Evolutionary conservation across 2,888 invertebrate genomes (phyloP).

Genomic region (Rhingia campestris): DNA sequence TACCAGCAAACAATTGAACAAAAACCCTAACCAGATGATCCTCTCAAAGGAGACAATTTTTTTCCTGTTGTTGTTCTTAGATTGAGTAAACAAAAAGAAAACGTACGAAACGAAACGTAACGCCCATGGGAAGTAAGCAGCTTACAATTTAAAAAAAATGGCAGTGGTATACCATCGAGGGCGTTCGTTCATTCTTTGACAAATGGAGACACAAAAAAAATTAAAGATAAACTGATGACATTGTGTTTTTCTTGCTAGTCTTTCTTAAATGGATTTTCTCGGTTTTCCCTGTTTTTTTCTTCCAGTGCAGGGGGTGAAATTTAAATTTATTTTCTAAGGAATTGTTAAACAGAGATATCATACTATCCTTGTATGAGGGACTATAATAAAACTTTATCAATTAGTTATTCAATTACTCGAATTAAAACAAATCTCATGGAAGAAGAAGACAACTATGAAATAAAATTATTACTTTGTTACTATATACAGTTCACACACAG

Average conservation of each 20-base stretch:
- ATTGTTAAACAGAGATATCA: not conserved
- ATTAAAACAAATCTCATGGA: constrained; percentile 3
- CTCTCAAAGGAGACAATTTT: constrained; percentile 6
- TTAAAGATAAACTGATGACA: constrained; percentile 47
- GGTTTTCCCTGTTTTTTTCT: constrained; percentile 34
- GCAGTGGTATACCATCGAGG: constrained; percentile 22
- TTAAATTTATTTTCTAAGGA: not conserved
- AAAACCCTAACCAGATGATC: constrained; percentile 30
- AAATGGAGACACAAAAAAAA: constrained; percentile 21
- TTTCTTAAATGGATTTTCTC: constrained; percentile 39
- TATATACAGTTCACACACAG: not conserved
- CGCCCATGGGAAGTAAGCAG: not conserved
- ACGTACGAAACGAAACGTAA: constrained; percentile 8
- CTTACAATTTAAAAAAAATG: constrained; percentile 7
- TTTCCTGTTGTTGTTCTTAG: not conserved
- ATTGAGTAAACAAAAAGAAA: not conserved
- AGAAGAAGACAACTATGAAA: not conserved
- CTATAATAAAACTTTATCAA: constrained; percentile 35
- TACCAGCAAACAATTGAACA: constrained; percentile 40
- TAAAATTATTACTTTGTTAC: constrained; percentile 22
- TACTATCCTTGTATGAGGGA: no score
- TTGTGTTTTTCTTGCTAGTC: constrained; percentile 16
- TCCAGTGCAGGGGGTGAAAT: not conserved
- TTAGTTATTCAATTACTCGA: constrained; percentile 34
- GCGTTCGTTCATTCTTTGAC: constrained; percentile 24